These are phyloP conservation scores for Sesia bembeciformis DNA, from an alignment of 2,888 invertebrate species.

Conservation along the genomic window DNA sequence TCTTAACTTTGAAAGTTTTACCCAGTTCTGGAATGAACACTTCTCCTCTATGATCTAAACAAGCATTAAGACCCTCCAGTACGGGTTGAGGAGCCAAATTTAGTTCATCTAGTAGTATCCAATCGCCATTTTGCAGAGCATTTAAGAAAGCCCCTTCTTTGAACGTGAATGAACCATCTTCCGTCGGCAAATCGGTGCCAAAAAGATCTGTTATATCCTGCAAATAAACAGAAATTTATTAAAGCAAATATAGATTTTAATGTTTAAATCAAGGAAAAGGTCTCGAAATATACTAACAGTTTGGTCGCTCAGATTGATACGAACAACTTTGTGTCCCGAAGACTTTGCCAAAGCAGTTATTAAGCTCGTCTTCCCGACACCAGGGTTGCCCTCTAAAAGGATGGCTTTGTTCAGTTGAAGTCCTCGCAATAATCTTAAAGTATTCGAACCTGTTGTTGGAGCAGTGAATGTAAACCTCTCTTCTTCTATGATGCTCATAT, in stretches of 20 bases:
- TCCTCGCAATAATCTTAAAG: constrained; percentile 88
- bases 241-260: background rate
- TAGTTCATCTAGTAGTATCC: constrained; percentile 98
- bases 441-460: constrained; percentile 86
- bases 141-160: constrained; percentile 95
- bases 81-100: constrained; percentile 99
- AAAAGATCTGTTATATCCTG: constrained; percentile 97
- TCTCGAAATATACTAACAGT: constrained; percentile 78
- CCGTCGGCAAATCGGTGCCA: constrained; percentile 96
- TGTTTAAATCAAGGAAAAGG: background rate
- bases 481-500: constrained; percentile 20
- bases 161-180: constrained; percentile 96
- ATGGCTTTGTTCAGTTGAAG: constrained; percentile 94
- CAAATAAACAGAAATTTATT: constrained; percentile 13
- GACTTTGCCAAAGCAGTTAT: constrained; percentile 91
- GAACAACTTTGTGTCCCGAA: constrained; percentile 87
- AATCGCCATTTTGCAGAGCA: constrained; percentile 93
- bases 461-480: constrained; percentile 81
- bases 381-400: constrained; percentile 96
- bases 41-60: constrained; percentile 97
- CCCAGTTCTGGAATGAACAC: constrained; percentile 96
- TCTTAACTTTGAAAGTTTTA: constrained; percentile 84
- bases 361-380: constrained; percentile 98
- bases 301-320: constrained; percentile 99
- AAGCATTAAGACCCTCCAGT: constrained; percentile 98